Conservation (phyloP, 1,140 invertebrate genomes). For the Listronotus oregonensis region DNA sequence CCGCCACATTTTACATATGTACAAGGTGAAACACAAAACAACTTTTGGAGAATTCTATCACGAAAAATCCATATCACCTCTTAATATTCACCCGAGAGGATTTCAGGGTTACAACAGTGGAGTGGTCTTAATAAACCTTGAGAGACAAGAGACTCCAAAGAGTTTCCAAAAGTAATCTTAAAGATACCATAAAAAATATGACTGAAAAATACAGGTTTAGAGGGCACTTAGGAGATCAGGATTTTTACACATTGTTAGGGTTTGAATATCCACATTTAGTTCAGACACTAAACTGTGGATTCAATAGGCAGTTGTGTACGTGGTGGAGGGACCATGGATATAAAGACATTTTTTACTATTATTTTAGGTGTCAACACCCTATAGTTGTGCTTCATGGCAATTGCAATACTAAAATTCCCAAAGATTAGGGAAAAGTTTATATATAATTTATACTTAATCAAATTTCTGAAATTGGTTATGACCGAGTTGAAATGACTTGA, state of each 20-base stretch:
- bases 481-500: too few relatives aligned
- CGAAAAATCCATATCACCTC: slow-evolving; percentile 26
- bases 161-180: slow-evolving; percentile 54
- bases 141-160: slow-evolving; percentile 68
- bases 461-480: too few relatives aligned
- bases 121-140: slow-evolving; percentile 75
- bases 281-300: slow-evolving; percentile 77
- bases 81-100: slow-evolving; percentile 59
- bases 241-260: slow-evolving; percentile 80
- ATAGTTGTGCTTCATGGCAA: slow-evolving; percentile 84
- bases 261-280: slow-evolving; percentile 75
- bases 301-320: slow-evolving; percentile 83
- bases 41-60: slow-evolving; percentile 54
- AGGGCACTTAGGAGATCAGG: slow-evolving; percentile 87
- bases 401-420: slow-evolving; percentile 79
- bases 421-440: slow-evolving; percentile 40
- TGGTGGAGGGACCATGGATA: slow-evolving; percentile 87
- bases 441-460: background rate
- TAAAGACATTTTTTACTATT: slow-evolving; percentile 74
- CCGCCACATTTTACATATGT: slow-evolving; percentile 74
- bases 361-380: slow-evolving; percentile 73
- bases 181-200: slow-evolving; percentile 63
- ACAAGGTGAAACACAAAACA: slow-evolving; percentile 55
- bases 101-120: slow-evolving; percentile 84
- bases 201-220: slow-evolving; percentile 72